phyloP scores from a whole-genome alignment of 2,113 vertebrate species.

The Anarhynchus alexandrinus region DNA sequence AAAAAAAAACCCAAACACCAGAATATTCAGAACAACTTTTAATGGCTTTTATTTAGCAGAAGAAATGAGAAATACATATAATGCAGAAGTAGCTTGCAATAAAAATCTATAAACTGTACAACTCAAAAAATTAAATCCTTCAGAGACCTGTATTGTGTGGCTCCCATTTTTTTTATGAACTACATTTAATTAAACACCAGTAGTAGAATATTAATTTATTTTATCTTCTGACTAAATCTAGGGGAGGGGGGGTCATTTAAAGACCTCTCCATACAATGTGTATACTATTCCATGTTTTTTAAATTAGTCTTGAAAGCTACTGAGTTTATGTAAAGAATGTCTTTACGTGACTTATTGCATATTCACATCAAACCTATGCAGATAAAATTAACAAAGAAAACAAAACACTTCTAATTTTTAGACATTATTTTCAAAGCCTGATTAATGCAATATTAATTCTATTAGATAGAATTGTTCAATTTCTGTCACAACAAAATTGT shows the following conservation, averaged over 20 bases:
- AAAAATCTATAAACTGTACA: background rate
- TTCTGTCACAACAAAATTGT: background rate
- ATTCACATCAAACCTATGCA: background rate
- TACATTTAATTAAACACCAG: background rate
- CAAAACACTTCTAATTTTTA: background rate
- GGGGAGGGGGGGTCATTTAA: background rate
- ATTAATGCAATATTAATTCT: background rate
- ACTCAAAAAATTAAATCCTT: background rate
- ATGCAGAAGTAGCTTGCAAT: background rate
- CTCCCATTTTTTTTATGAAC: background rate
- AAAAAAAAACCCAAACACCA: fast-evolving
- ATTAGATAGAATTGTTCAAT: background rate
- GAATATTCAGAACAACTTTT: background rate
- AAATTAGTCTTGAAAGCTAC: background rate
- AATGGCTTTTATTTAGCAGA: background rate
- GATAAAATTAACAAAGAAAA: background rate
- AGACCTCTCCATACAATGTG: background rate
- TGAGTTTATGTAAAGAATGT: background rate
- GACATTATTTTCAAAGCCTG: background rate
- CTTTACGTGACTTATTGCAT: background rate
- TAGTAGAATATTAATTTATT: background rate
- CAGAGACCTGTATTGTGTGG: background rate
- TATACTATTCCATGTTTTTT: background rate
- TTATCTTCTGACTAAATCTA: background rate
- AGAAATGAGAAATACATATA: background rate